These are phyloP conservation scores for Schlechtendalia chinensis DNA, from an alignment of 1,140 invertebrate species.

Conservation along the genomic window DNA sequence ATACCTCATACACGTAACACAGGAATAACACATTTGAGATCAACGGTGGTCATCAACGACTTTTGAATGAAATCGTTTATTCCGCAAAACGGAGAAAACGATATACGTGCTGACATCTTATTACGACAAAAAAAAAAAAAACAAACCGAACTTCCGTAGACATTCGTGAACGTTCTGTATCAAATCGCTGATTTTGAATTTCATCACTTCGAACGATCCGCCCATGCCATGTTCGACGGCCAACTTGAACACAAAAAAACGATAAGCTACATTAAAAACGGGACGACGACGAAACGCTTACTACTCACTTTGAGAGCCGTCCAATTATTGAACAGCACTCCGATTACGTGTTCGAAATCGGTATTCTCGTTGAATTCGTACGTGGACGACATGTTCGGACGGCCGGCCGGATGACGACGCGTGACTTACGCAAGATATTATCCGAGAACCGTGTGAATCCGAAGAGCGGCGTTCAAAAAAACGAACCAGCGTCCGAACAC, in stretches of 20 bases:
- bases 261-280: not conserved
- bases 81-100: too few relatives aligned
- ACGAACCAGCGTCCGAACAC: too few relatives aligned
- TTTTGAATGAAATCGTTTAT: too few relatives aligned
- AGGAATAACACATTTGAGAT: too few relatives aligned
- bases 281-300: not conserved
- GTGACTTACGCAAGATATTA: too few relatives aligned
- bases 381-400: not conserved
- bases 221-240: slow-evolving; percentile 44
- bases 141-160: slow-evolving; percentile 19
- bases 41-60: not conserved
- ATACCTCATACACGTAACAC: not conserved
- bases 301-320: slow-evolving; percentile 5
- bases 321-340: slow-evolving; percentile 5
- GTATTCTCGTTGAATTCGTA: slow-evolving; percentile 2
- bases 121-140: too few relatives aligned
- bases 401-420: too few relatives aligned
- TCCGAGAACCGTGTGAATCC: too few relatives aligned
- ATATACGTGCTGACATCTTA: too few relatives aligned
- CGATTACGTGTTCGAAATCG: slow-evolving; percentile 7
- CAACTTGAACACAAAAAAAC: not conserved
- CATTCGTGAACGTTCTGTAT: slow-evolving; percentile 11
- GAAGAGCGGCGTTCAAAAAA: too few relatives aligned
- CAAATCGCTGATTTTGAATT: slow-evolving; percentile 22
- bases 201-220: slow-evolving; percentile 14